Conservation (phyloP, 2,113 vertebrate genomes). For the Mormoops blainvillei region DNA sequence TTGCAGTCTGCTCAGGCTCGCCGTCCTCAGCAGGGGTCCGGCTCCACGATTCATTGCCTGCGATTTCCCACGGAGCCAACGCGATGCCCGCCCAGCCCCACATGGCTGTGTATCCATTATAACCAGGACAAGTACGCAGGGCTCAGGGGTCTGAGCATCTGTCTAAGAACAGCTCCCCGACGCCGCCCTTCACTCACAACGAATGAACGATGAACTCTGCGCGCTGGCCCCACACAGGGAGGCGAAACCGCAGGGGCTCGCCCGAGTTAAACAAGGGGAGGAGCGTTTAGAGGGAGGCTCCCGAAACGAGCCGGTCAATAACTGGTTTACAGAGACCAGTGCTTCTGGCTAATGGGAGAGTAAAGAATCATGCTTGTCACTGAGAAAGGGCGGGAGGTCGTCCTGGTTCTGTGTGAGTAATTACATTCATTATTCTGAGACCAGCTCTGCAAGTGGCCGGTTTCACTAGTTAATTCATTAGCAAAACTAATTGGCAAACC, state of each 20-base stretch:
- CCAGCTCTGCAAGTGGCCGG: slow-evolving; percentile 81
- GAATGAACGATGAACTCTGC: slow-evolving; percentile 79
- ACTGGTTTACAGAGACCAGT: slow-evolving; percentile 84
- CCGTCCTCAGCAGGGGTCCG: slow-evolving; percentile 80
- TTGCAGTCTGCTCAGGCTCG: slow-evolving; percentile 84
- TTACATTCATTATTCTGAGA: slow-evolving; percentile 84
- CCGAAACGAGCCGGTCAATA: slow-evolving; percentile 85
- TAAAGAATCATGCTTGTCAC: slow-evolving; percentile 86
- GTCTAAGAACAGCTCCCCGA: slow-evolving; percentile 79
- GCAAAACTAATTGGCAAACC: slow-evolving; percentile 80
- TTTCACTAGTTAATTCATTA: slow-evolving; percentile 84
- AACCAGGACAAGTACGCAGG: slow-evolving; percentile 81
- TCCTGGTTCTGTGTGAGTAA: slow-evolving; percentile 84
- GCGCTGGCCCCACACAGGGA: slow-evolving; percentile 36
- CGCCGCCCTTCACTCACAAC: slow-evolving; percentile 76
- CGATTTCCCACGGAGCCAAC: slow-evolving; percentile 85
- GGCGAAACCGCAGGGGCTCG: slow-evolving; percentile 77
- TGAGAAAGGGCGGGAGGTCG: slow-evolving; percentile 68
- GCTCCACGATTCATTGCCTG: slow-evolving; percentile 85
- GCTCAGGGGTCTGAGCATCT: slow-evolving; percentile 79
- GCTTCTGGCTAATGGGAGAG: slow-evolving; percentile 83
- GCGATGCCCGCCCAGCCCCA: slow-evolving; percentile 84
- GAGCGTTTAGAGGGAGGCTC: slow-evolving; percentile 79
- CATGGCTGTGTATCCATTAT: slow-evolving; percentile 86
- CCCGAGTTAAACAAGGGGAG: slow-evolving; percentile 84